Evolutionary conservation across 1,140 invertebrate species (phyloP).

Genomic region (Lethrus apterus): DNA sequence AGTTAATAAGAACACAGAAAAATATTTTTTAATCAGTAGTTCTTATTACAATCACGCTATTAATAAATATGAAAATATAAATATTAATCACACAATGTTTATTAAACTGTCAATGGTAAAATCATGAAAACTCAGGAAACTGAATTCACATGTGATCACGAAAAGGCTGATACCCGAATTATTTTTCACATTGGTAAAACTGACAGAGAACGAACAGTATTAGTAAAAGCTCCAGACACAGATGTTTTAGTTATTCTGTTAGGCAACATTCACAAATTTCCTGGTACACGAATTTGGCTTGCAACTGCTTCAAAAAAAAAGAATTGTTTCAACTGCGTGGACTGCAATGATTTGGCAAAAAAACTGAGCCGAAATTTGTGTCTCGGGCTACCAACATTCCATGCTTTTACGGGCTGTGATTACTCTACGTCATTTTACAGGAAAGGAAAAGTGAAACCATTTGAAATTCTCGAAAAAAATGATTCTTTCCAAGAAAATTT

Average conservation of each 20-base stretch:
- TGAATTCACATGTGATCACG: conserved; percentile 31
- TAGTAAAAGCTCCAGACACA: conserved; percentile 31
- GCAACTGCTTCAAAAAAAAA: conserved; percentile 26
- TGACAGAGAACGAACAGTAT: conserved; percentile 22
- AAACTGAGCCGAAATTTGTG: conserved; percentile 32
- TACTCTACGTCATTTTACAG: conserved; percentile 36
- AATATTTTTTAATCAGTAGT: no score
- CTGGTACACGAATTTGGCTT: conserved; percentile 28
- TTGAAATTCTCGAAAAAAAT: conserved; percentile 27
- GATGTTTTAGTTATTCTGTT: conserved; percentile 35
- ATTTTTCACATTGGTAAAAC: conserved; percentile 29
- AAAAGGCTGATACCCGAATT: conserved; percentile 32
- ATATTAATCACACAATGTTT: no score
- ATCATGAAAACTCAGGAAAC: conserved; percentile 26
- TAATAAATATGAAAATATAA: no score
- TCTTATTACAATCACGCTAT: no score
- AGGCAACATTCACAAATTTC: conserved; percentile 33
- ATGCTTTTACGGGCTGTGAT: conserved; percentile 37
- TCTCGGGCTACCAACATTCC: conserved; percentile 28
- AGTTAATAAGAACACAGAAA: no score
- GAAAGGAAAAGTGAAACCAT: conserved; percentile 36
- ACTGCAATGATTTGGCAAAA: conserved; percentile 29
- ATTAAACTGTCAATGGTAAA: not conserved
- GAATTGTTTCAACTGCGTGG: conserved; percentile 28
- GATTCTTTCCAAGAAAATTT: not conserved